Evolutionary conservation across 2,797 vertebrate genomes (phyloP), one percentile per base, ranked within the genome.

Genomic region (Enteromius trimaculatus): DNA sequence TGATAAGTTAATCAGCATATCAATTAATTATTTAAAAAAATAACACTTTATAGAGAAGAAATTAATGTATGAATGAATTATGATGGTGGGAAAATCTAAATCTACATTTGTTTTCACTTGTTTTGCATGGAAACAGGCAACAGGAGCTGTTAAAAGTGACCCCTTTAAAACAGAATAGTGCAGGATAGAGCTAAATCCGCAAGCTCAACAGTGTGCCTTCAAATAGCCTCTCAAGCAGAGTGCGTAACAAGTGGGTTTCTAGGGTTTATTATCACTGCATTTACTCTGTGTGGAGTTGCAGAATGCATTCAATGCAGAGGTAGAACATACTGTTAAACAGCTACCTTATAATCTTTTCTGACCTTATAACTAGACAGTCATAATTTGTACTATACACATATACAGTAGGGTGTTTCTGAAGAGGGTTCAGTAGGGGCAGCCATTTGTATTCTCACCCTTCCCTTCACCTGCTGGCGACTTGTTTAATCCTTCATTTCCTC

Each of bases 401-500:
- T n/a, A n/a, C n/a, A n/a, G n/a, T 29, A 42, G 7, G 39, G 7
- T 42, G 39, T 42, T 42, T 42, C 9, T 42, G 7, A 37, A 37
- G 34, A 37, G 34, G 70, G 80, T 83, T 75, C 62, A 71, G 26
- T 31, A 76, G 53, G 71, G 82, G 62, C 72, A 65, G 47, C 49
- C 86, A 84, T 83, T 72, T 55, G 62, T 80, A 85, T 88, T 85
- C 76, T 79, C 64, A 64, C 79, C 77, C 34, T 82, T 39, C 53
- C 53, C 77, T 86, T 78, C 76, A 75, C 69, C 69, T 86, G 69
- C 76, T 78, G 81, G 80, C 37, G 82, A 75, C 80, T 82, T 58
- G n/a, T 70, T 78, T 85, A 83, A 93, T 78, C 83, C 86, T 88
- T 92, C 90, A 93, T 92, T 93, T 89, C 88, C 83, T 88, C 90